These are phyloP conservation scores for Crax fasciolata DNA, from an alignment of 2,797 vertebrate species.

Conservation along the genomic window DNA sequence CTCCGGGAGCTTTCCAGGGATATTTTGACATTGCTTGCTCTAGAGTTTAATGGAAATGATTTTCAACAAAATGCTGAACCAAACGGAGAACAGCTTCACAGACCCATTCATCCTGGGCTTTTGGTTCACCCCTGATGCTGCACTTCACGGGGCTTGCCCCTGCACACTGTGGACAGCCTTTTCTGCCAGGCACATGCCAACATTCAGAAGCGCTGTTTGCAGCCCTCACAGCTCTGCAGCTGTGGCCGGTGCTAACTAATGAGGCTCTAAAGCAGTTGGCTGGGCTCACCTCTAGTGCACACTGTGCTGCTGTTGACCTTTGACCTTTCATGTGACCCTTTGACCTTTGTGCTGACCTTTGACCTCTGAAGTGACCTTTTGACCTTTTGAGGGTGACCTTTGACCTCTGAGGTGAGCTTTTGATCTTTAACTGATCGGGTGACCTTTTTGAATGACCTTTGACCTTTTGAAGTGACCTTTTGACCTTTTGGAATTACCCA, in stretches of 20 bases:
- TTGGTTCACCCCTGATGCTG: background rate
- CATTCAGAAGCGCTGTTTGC: background rate
- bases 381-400: too few species aligned
- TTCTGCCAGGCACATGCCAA: background rate
- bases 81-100: accelerated
- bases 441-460: too few species aligned
- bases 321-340: too few species aligned
- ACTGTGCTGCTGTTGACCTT: background rate
- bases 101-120: background rate
- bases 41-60: background rate
- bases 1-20: background rate
- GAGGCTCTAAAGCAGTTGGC: background rate
- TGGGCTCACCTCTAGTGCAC: background rate
- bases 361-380: too few species aligned
- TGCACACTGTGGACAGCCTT: background rate
- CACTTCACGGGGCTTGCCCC: too few species aligned
- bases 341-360: too few species aligned
- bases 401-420: too few species aligned
- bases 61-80: background rate
- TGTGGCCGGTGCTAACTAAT: slow-evolving; percentile 20
- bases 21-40: background rate
- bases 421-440: too few species aligned
- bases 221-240: background rate
- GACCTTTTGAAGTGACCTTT: too few species aligned
- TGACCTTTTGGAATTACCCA: too few species aligned